These are phyloP conservation scores for Cnemophilus loriae DNA, from an alignment of 2,113 vertebrate species.

Conservation along the genomic window DNA sequence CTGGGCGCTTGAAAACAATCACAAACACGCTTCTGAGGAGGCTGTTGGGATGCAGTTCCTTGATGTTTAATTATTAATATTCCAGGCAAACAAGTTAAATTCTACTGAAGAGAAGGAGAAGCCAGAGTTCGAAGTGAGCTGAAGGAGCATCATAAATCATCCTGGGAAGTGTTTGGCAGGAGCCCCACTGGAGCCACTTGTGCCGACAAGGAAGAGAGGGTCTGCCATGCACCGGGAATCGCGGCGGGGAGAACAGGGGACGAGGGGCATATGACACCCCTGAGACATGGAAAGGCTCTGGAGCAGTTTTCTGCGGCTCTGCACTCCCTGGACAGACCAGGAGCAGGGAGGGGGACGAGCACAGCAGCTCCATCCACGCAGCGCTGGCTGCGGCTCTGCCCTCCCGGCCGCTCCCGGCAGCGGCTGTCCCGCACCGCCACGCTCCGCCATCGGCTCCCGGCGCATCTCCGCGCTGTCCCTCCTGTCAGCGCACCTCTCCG, in stretches of 20 bases:
- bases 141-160: conserved; percentile 53
- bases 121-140: conserved; percentile 61
- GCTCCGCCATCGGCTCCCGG: too few species aligned
- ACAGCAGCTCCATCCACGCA: fast-evolving
- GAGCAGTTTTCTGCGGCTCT: fast-evolving
- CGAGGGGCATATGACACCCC: fast-evolving
- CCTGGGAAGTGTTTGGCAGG: conserved; percentile 47
- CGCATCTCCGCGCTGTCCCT: fast-evolving
- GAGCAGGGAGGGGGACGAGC: fast-evolving
- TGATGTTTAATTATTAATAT: conserved; percentile 55
- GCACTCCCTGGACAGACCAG: fast-evolving
- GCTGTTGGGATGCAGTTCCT: conserved; percentile 36
- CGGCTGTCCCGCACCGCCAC: neutral
- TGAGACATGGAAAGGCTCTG: fast-evolving
- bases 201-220: neutral
- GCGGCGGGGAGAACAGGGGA: neutral
- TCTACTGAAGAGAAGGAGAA: neutral
- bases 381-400: neutral
- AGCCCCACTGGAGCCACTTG: neutral
- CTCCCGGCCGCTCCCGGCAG: neutral
- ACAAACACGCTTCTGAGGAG: conserved; percentile 50
- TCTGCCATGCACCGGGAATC: fast-evolving
- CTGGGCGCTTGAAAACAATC: conserved; percentile 27
- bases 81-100: conserved; percentile 60
- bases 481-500: fast-evolving